A percentile compares a stretch with the other conserved stretches of the same genome.
Conservation (phyloP, 2,113 vertebrate species). For the Lagopus leucura region DNA sequence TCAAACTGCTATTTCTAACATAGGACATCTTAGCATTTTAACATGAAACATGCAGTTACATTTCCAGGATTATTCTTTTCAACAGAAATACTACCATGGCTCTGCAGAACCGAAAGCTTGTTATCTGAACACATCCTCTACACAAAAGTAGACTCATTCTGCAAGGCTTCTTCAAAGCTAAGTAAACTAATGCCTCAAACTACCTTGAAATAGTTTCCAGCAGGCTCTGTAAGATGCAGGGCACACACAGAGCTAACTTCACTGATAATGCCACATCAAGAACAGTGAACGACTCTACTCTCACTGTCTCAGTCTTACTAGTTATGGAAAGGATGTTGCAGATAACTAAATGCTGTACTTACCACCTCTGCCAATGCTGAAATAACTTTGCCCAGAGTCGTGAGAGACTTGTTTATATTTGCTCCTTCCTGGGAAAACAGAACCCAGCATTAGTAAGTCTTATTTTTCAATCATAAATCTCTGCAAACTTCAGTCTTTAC, state of each 20-base stretch:
- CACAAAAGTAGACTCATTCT: background rate
- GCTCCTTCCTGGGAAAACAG: constrained; percentile 90
- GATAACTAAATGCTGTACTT: constrained; percentile 73
- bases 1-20: background rate
- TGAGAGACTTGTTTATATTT: constrained; percentile 99
- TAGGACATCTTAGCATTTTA: background rate
- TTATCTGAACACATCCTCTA: background rate
- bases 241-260: background rate
- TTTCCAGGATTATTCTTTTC: background rate
- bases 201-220: background rate
- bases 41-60: background rate
- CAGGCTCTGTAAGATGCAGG: background rate
- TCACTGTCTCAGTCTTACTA: background rate
- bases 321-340: background rate
- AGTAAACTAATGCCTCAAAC: background rate
- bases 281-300: background rate
- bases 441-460: background rate
- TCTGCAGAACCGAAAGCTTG: background rate
- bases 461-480: background rate
- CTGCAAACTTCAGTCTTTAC: background rate
- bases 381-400: constrained; percentile 98
- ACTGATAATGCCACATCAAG: background rate
- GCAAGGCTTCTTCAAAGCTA: background rate
- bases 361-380: constrained; percentile 98
- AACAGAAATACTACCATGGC: background rate